Percentiles rank a stretch among this genome's conserved stretches.
Conservation (phyloP, 2,113 vertebrate genomes). For the Ia io region DNA sequence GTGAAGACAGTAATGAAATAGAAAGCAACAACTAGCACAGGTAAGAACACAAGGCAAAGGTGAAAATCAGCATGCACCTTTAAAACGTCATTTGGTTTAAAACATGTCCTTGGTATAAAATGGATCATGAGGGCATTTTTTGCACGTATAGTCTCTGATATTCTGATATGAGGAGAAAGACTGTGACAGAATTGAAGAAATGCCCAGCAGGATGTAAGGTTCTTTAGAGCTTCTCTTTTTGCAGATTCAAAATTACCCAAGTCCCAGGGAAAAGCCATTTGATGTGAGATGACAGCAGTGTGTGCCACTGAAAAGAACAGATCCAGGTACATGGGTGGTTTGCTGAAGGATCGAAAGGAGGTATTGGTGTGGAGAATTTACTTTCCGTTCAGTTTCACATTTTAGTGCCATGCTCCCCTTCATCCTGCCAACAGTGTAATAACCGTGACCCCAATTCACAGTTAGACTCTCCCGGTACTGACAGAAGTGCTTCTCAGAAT, state of each 20-base stretch:
- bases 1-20: not conserved
- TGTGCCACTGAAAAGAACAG: conserved; percentile 30
- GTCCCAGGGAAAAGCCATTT: not conserved
- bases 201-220: not conserved
- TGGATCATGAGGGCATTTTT: not conserved
- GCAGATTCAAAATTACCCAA: not conserved
- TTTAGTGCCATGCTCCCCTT: not conserved
- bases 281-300: not conserved
- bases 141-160: not conserved
- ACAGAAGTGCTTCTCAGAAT: not conserved
- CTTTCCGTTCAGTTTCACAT: conserved; percentile 35
- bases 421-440: not conserved
- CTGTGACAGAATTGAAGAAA: not conserved
- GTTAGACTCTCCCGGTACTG: not conserved
- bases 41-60: not conserved
- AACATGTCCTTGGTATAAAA: not conserved
- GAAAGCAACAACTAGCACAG: not conserved
- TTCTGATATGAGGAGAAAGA: not conserved
- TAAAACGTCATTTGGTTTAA: not conserved
- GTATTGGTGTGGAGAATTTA: not conserved
- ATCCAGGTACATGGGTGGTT: not conserved
- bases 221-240: not conserved
- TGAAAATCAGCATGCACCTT: not conserved
- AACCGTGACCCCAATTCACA: not conserved
- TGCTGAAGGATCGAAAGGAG: conserved; percentile 18